Base-by-base conservation (phyloP, 2,888 invertebrate species). In the Athalia circularis region DNA sequence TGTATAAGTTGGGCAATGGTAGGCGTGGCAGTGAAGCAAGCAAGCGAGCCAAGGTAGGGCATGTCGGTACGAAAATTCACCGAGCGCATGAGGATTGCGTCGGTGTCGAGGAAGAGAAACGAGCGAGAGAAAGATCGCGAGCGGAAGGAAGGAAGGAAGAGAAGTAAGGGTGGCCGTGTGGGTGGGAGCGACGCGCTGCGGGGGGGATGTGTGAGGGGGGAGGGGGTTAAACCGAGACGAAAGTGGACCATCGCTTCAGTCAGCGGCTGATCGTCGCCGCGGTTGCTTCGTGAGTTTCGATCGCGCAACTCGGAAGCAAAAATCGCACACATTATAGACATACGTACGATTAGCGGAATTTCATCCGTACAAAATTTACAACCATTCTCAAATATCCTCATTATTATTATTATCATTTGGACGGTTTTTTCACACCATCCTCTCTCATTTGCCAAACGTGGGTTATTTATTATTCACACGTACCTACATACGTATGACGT, bases 191-290 rank as follows among this genome's bases (percentile, higher is more conserved):
- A 29, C 29, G 29, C n/a, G 9, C 9, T 8, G 13, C 43, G 11
- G 13, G 65, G 45, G 7, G 5, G 4, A 6, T n/a, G 62, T 7
- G 6, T n/a, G 65, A 45, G 47, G 4, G 6, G 4, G 45, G 11
- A 15, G 61, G 61, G 74, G 74, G 74, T 74, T 59, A 74, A 47
- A 61, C 74, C 61, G 48, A 74, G 74, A 74, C 47, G 74, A 74
- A 74, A 74, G 59, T 61, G 74, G 74, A 74, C 61, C 74, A 61
- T 43, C 54, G 74, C 61, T 74, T 61, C 74, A 74, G 74, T 74
- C 74, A 74, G 74, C 74, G 74, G 74, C 74, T 74, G 74, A 74
- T 74, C 74, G 74, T 74, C 74, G 74, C 74, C 74, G 74, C 74
- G 74, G 48, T 74, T 61, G 61, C 15, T 70, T 70, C 68, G 68